Conservation (phyloP, 2,797 vertebrate genomes). For the Malacoctenus gilli region DNA sequence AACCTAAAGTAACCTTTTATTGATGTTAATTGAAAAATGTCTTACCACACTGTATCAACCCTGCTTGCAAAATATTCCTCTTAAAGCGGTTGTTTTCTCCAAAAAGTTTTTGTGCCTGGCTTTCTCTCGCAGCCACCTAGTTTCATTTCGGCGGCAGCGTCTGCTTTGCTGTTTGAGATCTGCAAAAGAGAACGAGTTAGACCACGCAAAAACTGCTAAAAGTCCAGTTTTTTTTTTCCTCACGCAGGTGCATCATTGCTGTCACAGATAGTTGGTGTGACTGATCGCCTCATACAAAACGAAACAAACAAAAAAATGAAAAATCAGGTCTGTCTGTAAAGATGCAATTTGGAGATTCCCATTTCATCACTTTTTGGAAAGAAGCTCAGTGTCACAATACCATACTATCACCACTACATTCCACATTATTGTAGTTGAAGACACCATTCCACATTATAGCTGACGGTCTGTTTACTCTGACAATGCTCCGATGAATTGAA, state of each 20-base stretch:
- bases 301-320: no score
- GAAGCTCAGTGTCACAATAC: conserved; percentile 84
- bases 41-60: conserved; percentile 79
- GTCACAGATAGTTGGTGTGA: no score
- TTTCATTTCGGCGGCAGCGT: conserved; percentile 51
- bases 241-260: conserved; percentile 45
- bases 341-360: conserved; percentile 53
- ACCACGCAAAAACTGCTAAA: conserved; percentile 38
- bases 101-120: conserved; percentile 78
- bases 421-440: conserved; percentile 86
- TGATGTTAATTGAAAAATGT: conserved; percentile 82
- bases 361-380: conserved; percentile 61
- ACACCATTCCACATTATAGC: conserved; percentile 83
- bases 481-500: conserved; percentile 87
- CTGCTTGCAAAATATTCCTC: conserved; percentile 81
- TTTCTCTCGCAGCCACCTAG: conserved; percentile 69
- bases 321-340: conserved; percentile 57
- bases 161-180: conserved; percentile 54
- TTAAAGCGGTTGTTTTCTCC: conserved; percentile 79
- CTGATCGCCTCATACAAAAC: conserved; percentile 38
- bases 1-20: conserved; percentile 80
- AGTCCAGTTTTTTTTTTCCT: conserved; percentile 40
- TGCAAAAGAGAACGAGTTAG: conserved; percentile 40
- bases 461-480: conserved; percentile 88
- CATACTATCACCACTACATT: conserved; percentile 87